phyloP scores from a whole-genome alignment of 2,797 vertebrate species.

The Bucorvus abyssinicus region DNA sequence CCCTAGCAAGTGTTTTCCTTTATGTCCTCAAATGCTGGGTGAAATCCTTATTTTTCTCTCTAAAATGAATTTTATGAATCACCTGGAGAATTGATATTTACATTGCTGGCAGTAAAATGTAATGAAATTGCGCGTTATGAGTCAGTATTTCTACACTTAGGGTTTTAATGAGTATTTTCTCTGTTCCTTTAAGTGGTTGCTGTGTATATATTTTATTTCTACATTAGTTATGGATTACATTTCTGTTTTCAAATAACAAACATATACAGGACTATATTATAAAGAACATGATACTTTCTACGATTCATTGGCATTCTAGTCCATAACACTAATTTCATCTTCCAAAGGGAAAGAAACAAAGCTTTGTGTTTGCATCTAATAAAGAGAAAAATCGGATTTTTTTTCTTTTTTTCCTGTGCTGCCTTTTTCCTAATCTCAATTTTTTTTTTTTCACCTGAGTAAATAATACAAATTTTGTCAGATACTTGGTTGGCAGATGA shows the following conservation, averaged over 20 bases:
- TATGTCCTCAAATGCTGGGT: conserved; percentile 36
- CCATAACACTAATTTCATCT: conserved; percentile 41
- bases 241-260: conserved; percentile 64
- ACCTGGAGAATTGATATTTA: conserved; percentile 68
- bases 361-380: background rate
- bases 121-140: conserved; percentile 68
- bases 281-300: conserved; percentile 11
- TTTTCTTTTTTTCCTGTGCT: background rate
- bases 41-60: conserved; percentile 56
- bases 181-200: conserved; percentile 60
- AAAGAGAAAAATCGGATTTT: background rate
- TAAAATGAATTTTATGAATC: conserved; percentile 65
- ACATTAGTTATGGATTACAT: conserved; percentile 59
- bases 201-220: conserved; percentile 68
- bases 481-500: background rate
- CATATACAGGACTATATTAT: background rate
- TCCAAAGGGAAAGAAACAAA: conserved; percentile 10
- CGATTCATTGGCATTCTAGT: conserved; percentile 5
- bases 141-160: conserved; percentile 71
- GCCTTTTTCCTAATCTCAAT: background rate
- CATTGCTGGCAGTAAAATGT: conserved; percentile 58
- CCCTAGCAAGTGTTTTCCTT: conserved; percentile 52
- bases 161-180: conserved; percentile 69
- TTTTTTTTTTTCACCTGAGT: background rate
- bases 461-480: background rate